Evolutionary conservation across 2,797 vertebrate species (phyloP), one percentile per base, ranked within the genome.

Genomic region (Pangasius krempfi): DNA sequence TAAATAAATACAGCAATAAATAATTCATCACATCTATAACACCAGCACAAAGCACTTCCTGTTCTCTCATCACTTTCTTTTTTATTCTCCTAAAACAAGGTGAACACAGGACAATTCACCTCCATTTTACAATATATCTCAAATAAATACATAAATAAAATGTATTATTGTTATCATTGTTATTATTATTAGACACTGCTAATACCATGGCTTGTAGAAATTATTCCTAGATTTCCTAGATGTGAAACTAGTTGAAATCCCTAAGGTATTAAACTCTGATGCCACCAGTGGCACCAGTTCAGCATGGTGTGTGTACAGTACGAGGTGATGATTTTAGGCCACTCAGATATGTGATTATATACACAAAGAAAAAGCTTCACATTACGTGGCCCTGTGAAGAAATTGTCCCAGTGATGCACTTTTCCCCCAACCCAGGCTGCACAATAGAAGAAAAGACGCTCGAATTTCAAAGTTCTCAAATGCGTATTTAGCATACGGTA

Each of bases 381-480:
- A 50, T 68, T 50, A 68, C 25, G 8, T 5, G 3, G 27, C 27
- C 60, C 81, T 54, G 83, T 54, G 83, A 68, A 70, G 47, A 84
- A 84, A 70, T 52, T 70, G 27, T 70, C 83, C 64, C 64, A 70
- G 66, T 37, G 83, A 72, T 72, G 20, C 47, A 54, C 50, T 85
- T 72, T 70, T 54, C 64, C 47, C 62, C n/a, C 64, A 68, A 84
- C 47, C 64, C 47, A 25, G 47, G 20, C 58, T 79, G 40, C 73
- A 89, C 72, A 86, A 84, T 66, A 86, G 37, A 76, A 64, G 70
- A 76, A 88, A 37, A 40, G 56, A 40, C 27, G 2, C 82, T 84
- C 87, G 0, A 30, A 85, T 88, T 78, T 88, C 82, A 85, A 85
- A 87, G 76, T 27, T 68, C 85, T 79, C 73, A 52, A 66, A 79